These are phyloP conservation scores for Trissoscelio sp. DNA, from an alignment of 2,888 invertebrate genomes.

Conservation along the genomic window DNA sequence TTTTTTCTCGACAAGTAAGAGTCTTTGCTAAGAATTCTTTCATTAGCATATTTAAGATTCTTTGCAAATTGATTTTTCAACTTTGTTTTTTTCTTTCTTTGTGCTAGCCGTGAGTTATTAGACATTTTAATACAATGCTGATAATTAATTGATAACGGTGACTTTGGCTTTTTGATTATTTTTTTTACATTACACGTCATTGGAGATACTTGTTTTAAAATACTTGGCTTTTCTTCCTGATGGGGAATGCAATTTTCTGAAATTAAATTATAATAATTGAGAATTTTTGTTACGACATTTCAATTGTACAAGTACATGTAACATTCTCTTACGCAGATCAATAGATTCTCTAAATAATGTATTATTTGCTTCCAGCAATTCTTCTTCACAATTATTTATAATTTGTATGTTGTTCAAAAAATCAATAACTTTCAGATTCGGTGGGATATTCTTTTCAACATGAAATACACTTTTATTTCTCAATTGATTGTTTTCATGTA, in stretches of 20 bases:
- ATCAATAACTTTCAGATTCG: neutral
- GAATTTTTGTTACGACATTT: neutral
- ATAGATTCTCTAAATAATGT: neutral
- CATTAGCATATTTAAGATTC: neutral
- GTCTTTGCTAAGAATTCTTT: neutral
- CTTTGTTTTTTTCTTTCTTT: neutral
- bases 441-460: neutral
- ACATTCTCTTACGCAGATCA: neutral
- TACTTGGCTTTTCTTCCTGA: neutral
- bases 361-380: neutral
- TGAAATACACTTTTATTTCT: neutral
- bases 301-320: neutral
- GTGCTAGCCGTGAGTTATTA: neutral
- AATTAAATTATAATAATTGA: neutral
- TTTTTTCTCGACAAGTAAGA: slow-evolving; percentile 2
- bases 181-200: neutral
- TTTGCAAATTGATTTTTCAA: neutral
- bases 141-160: neutral
- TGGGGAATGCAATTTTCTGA: neutral
- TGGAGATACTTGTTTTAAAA: neutral
- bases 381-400: neutral
- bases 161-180: neutral
- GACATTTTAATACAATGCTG: neutral
- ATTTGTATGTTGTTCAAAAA: neutral
- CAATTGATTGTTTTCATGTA: neutral